A percentile compares a stretch with the other conserved stretches of the same genome.
phyloP scores from a whole-genome alignment of 2,797 vertebrate species.

The Enteromius anoplus region DNA sequence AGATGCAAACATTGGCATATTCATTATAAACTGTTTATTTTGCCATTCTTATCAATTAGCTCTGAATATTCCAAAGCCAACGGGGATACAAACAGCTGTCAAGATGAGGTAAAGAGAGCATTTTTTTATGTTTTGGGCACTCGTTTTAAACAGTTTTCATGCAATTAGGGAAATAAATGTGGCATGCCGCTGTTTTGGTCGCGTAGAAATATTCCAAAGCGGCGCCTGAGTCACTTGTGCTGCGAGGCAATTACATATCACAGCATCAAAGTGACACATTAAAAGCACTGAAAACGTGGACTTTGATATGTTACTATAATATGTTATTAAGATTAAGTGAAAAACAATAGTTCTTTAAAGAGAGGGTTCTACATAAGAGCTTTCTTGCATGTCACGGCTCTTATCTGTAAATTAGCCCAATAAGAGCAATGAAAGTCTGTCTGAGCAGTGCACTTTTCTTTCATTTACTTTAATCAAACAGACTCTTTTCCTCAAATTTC shows the following conservation, averaged over 20 bases:
- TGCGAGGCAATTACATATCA: slow-evolving; percentile 56
- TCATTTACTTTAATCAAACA: slow-evolving; percentile 28
- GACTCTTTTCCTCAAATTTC: neutral
- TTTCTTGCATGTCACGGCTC: slow-evolving; percentile 20
- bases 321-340: slow-evolving; percentile 31
- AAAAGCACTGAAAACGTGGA: slow-evolving; percentile 56
- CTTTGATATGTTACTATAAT: slow-evolving; percentile 46
- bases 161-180: slow-evolving; percentile 69
- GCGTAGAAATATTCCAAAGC: slow-evolving; percentile 50
- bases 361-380: slow-evolving; percentile 25
- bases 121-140: slow-evolving; percentile 50
- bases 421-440: slow-evolving; percentile 39
- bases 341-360: slow-evolving; percentile 51
- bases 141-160: slow-evolving; percentile 61
- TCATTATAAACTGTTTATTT: slow-evolving; percentile 33
- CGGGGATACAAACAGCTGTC: slow-evolving; percentile 44
- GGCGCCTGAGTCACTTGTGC: slow-evolving; percentile 43
- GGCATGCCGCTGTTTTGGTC: slow-evolving; percentile 44
- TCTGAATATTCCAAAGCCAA: slow-evolving; percentile 26
- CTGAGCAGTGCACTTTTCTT: slow-evolving; percentile 34
- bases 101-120: slow-evolving; percentile 15
- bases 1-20: slow-evolving; percentile 30
- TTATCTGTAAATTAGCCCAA: slow-evolving; percentile 49
- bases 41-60: slow-evolving; percentile 41
- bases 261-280: slow-evolving; percentile 49